These are phyloP conservation scores for Trialeurodes vaporariorum DNA, from an alignment of 1,140 invertebrate species.

Conservation along the genomic window DNA sequence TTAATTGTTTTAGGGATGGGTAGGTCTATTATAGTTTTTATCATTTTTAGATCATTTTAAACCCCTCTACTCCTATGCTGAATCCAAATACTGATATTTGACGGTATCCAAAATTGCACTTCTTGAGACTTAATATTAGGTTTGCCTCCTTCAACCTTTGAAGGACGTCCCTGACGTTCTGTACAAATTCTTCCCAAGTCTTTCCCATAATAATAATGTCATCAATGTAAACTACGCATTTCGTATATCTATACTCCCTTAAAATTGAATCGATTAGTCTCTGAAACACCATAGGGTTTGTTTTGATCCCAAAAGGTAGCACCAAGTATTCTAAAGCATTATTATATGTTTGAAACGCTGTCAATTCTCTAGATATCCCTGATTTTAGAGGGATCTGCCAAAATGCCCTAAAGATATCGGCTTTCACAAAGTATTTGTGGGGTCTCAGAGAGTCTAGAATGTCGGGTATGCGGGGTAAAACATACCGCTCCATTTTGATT, in stretches of 20 bases:
- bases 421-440: neutral
- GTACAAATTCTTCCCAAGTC: neutral
- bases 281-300: neutral
- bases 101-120: neutral
- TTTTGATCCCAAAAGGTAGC: neutral
- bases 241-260: neutral
- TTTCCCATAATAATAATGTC: neutral
- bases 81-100: neutral
- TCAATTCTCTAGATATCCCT: neutral
- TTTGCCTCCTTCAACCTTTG: neutral
- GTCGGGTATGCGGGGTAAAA: neutral
- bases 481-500: too few species aligned
- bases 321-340: neutral
- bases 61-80: neutral
- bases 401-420: neutral
- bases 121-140: neutral
- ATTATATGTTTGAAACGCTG: neutral
- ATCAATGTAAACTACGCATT: neutral
- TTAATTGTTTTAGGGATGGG: neutral
- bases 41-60: neutral
- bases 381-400: neutral
- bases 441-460: neutral
- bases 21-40: neutral
- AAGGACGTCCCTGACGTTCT: neutral
- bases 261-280: neutral